phyloP scores from a whole-genome alignment of 2,888 invertebrate species.

The Teleogryllus oceanicus region DNA sequence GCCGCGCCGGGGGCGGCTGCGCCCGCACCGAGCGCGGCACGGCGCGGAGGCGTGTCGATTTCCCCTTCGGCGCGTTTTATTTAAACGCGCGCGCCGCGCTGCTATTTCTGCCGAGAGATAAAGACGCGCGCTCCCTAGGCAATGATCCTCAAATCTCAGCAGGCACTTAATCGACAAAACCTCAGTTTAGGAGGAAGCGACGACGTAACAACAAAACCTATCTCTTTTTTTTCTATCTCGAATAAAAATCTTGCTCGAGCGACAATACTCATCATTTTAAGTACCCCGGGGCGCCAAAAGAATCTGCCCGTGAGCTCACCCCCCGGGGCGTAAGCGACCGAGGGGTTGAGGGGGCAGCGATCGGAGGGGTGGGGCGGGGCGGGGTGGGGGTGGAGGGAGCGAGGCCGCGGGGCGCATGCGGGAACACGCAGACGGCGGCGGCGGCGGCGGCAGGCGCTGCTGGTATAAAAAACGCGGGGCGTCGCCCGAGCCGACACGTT shows the following conservation, averaged over 20 bases:
- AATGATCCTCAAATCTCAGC: background rate
- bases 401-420: background rate
- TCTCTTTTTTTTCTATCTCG: background rate
- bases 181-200: background rate
- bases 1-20: no score
- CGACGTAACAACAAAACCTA: background rate
- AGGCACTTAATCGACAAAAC: conserved; percentile 3
- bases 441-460: background rate
- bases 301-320: background rate
- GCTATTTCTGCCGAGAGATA: background rate
- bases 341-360: background rate
- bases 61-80: no score
- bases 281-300: background rate
- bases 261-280: conserved; percentile 18
- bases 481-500: background rate
- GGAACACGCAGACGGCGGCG: background rate
- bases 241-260: conserved; percentile 6
- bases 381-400: background rate
- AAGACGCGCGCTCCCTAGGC: background rate
- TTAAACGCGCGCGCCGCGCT: background rate
- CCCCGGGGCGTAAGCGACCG: background rate
- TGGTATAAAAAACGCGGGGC: background rate
- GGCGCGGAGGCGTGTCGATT: no score
- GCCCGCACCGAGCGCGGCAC: no score
- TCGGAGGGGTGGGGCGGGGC: background rate